Evolutionary conservation across 2,113 vertebrate species (phyloP), one percentile per base, ranked within the genome.

Genomic region (Campylomormyrus numenius): DNA sequence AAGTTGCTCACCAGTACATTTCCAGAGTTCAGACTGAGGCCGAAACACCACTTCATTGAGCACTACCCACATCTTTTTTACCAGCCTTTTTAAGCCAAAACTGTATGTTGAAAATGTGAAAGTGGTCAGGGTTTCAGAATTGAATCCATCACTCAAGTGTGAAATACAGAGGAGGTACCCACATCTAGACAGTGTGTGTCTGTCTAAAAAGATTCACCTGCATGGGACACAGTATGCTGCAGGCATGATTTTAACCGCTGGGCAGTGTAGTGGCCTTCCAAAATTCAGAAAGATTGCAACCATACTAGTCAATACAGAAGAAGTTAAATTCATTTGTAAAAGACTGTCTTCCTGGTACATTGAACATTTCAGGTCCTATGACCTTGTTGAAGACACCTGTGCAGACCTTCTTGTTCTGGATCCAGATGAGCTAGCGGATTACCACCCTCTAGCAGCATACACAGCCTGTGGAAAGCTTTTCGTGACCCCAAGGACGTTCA

Each of bases 11-110:
- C 49, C 15, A 11, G 21, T 8, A 86, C 17, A 1, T 90, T 89
- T 87, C 84, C 83, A 27, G 58, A 91, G 1, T 27, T 89, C 2
- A 87, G 15, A 1, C 39, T 90, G 62, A 13, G 49, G 11, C 89
- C 89, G 19, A 56, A 56, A 56, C 87, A 89, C 31, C 87, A 90
- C 58, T 90, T 87, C 66, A 15, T 87, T 66, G 84, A 90, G 31
- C 89, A 91, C 86, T 90, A 91, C 80, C 62, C 84, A n/a, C 35
- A 90, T 46, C 70, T n/a, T n/a, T n/a, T n/a, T n/a, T n/a, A n/a
- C n/a, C n/a, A 31, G 31, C 45, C 85, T 89, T 62, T 66, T 88
- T 5, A 84, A 89, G 24, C 27, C 90, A 77, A 27, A 77, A 39
- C 70, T 27, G 39, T 46, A 70, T 88, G 42, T 88, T 39, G 27